These are phyloP conservation scores for Meloidogyne exigua DNA, from an alignment of 1,140 invertebrate species.

Conservation along the genomic window DNA sequence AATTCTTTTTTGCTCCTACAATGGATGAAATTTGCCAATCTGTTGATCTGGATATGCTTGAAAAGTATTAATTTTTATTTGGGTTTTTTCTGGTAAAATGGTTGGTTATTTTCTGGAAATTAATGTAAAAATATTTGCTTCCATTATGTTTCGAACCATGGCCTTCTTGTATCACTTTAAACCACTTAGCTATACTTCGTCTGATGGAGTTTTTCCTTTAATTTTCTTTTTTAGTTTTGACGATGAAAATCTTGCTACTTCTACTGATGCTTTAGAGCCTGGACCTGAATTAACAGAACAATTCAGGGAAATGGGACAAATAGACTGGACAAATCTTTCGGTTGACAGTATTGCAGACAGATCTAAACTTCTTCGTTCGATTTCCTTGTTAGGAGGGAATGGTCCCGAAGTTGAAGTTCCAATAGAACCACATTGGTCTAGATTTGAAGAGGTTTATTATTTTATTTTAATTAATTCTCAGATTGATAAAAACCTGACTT, in stretches of 20 bases:
- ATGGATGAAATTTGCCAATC: slow-evolving; percentile 35
- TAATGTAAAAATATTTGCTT: no score
- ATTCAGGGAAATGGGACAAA: neutral
- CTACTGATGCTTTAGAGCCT: neutral
- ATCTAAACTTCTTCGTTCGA: slow-evolving; percentile 17
- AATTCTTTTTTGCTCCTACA: slow-evolving; percentile 25
- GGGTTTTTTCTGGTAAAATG: no score
- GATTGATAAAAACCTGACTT: no score
- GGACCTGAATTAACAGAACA: neutral
- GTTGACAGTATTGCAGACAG: slow-evolving; percentile 17
- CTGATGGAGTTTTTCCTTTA: no score
- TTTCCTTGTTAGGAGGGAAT: slow-evolving; percentile 10
- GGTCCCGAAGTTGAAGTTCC: slow-evolving; percentile 19
- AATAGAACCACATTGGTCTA: slow-evolving; percentile 35
- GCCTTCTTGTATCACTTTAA: no score
- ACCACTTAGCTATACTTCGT: no score
- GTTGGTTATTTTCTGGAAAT: no score
- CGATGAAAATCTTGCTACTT: slow-evolving; percentile 23
- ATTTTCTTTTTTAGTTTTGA: slow-evolving; percentile 21
- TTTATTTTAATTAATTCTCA: no score
- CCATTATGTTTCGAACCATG: no score
- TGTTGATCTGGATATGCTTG: slow-evolving; percentile 25
- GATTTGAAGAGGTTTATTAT: slow-evolving; percentile 26
- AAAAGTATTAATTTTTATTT: slow-evolving; percentile 25
- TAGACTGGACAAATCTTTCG: slow-evolving; percentile 12